These are phyloP conservation scores for Dasyprocta punctata DNA, from an alignment of 2,113 vertebrate species.

Conservation along the genomic window DNA sequence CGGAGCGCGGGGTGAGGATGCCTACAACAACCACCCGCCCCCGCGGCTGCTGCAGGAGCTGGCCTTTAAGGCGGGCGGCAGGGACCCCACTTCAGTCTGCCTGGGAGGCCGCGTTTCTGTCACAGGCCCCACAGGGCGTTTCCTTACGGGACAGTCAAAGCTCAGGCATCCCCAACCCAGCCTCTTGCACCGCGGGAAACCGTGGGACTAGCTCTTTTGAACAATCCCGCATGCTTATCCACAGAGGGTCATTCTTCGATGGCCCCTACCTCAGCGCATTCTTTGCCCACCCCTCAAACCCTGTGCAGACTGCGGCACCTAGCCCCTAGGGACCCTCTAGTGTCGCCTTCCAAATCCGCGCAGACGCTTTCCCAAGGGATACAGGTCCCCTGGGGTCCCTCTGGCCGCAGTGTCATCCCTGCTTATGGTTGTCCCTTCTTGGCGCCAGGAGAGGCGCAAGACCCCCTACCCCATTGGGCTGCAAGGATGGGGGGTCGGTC, in stretches of 20 bases:
- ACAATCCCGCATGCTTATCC: background rate
- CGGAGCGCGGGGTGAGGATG: no score
- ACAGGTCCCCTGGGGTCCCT: background rate
- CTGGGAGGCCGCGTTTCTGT: background rate
- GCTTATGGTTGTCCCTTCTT: background rate
- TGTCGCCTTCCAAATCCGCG: background rate
- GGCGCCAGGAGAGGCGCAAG: background rate
- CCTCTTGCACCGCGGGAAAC: background rate
- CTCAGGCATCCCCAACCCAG: background rate
- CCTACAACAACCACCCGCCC: background rate
- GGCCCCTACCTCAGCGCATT: background rate
- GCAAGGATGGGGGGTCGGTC: background rate
- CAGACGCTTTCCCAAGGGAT: background rate
- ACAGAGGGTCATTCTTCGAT: background rate
- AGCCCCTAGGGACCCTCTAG: background rate
- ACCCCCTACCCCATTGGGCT: background rate
- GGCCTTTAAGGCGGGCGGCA: constrained; percentile 21
- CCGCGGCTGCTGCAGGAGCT: background rate
- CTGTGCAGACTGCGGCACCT: background rate
- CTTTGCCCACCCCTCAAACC: background rate
- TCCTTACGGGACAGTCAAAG: background rate
- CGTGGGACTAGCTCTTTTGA: background rate
- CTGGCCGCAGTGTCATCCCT: background rate
- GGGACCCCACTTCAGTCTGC: constrained; percentile 21
- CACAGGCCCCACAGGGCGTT: background rate